Conservation (phyloP, 2,113 vertebrate genomes). For the Porphyrio hochstetteri region DNA sequence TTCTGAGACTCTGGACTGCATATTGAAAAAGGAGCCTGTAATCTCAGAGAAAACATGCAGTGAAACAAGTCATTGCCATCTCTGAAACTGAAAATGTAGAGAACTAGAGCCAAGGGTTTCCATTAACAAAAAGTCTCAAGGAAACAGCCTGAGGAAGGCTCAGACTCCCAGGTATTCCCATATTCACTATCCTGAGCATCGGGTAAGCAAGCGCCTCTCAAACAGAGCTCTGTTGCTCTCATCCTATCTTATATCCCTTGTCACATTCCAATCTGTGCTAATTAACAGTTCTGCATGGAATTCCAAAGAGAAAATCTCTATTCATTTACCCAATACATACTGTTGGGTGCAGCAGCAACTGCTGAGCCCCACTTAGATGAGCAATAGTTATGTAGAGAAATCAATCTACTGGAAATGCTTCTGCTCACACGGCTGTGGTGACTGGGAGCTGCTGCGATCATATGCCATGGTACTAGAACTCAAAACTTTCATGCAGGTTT, state of each 20-base stretch:
- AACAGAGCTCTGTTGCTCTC: not conserved
- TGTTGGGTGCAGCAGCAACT: not conserved
- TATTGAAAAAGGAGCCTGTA: not conserved
- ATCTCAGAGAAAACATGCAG: not conserved
- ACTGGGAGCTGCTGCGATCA: not conserved
- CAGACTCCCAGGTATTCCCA: not conserved
- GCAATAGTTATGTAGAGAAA: not conserved
- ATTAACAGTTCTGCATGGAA: not conserved
- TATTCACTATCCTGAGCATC: not conserved
- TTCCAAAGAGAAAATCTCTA: not conserved
- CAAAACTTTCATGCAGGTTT: not conserved
- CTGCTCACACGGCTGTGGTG: not conserved
- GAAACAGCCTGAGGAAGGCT: not conserved
- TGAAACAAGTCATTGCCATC: not conserved
- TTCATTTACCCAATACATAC: not conserved
- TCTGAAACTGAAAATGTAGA: not conserved
- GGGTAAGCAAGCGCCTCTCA: not conserved
- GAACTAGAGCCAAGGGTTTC: not conserved
- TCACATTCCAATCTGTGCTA: not conserved
- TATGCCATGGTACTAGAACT: not conserved
- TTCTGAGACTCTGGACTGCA: not conserved
- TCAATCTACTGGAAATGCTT: not conserved
- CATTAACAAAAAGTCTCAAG: not conserved
- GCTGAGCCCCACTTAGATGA: not conserved
- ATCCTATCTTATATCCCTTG: not conserved